Base-by-base conservation (phyloP, 2,797 vertebrate species). In the Hemitrygon akajei region DNA sequence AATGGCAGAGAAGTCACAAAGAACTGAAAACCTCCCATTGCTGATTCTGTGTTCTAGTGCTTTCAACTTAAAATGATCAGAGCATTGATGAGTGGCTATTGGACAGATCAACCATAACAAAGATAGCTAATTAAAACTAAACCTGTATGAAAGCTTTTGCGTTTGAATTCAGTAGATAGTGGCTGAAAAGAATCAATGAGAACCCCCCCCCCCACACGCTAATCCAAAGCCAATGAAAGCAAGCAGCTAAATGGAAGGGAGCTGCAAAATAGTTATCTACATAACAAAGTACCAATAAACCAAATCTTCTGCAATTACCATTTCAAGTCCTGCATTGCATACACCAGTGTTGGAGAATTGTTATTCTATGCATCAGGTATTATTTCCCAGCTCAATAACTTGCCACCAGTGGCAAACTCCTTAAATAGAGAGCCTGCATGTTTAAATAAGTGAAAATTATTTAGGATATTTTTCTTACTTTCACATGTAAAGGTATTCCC, bases 201-300 rank as follows among this genome's bases (percentile, higher is more conserved):
- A 20, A 20, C n/a, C n/a, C n/a, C n/a, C n/a, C 34, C 7, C 66
- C 7, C 14, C 82, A 30, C 4, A 69, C 69, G 18, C 34, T 63
- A 89, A 89, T 14, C 86, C 60, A 89, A 69, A 69, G 82, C 18
- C 63, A 89, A 25, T 89, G n/a, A 89, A 89, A 89, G 16, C 16
- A 7, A 60, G 25, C 56, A 89, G 60, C 30, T 5, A 7, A 20
- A 89, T 69, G n/a, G 34, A 89, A 34, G 27, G 27, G 11, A 84
- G 25, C 81, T 84, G 58, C 4, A 27, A 66, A 34, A 20, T 16
- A 18, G 86, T 22, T 34, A 89, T 34, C 18, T 60, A 89, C n/a
- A 66, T n/a, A n/a, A n/a, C n/a, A 18, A 30, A 1, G 34, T 89
- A 66, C 86, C 37, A 63, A 22, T 20, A 16, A 58, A 89, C 86